phyloP scores from a whole-genome alignment of 2,888 invertebrate species.

The Pterostichus madidus region DNA sequence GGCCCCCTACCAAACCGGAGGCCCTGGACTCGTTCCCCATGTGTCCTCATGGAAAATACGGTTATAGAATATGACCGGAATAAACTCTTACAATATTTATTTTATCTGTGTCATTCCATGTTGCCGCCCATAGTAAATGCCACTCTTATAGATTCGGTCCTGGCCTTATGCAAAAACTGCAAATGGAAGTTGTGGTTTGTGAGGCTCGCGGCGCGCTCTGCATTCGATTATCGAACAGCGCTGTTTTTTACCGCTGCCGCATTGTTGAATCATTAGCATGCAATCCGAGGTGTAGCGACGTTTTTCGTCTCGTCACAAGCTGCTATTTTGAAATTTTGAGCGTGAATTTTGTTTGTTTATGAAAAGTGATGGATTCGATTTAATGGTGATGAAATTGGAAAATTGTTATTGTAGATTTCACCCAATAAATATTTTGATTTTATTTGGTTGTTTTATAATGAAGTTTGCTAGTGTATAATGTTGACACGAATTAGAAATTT shows the following conservation, averaged over 20 bases:
- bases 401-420: conserved; percentile 18
- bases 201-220: conserved; percentile 10
- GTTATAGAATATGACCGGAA: too few species aligned
- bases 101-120: too few species aligned
- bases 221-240: conserved; percentile 48
- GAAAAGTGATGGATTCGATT: conserved; percentile 51
- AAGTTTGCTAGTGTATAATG: background rate
- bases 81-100: too few species aligned
- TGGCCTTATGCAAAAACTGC: conserved; percentile 43
- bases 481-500: background rate
- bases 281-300: conserved; percentile 16
- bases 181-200: conserved; percentile 13
- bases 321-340: conserved; percentile 39
- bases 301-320: conserved; percentile 25
- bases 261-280: conserved; percentile 57
- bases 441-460: background rate
- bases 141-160: background rate
- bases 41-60: too few species aligned
- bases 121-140: background rate
- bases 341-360: conserved; percentile 47
- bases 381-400: conserved; percentile 33
- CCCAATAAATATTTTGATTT: conserved; percentile 12
- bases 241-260: conserved; percentile 23
- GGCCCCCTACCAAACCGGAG: too few species aligned
- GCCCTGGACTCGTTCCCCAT: too few species aligned